A percentile compares a stretch with the other conserved stretches of the same genome.
These are phyloP conservation scores for Calameuta pallipes DNA, from an alignment of 2,888 invertebrate species.

Conservation along the genomic window DNA sequence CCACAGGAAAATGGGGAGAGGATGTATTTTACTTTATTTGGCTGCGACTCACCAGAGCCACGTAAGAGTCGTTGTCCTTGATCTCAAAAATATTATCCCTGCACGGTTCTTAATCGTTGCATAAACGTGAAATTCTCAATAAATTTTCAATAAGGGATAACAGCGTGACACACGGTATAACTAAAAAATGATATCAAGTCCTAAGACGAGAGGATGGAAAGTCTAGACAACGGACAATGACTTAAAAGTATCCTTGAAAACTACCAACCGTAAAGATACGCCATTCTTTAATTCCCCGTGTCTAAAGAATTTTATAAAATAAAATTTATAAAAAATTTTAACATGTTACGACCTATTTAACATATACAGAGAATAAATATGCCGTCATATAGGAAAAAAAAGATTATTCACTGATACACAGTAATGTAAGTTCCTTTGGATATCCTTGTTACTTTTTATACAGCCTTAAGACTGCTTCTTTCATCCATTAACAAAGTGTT, in stretches of 20 bases:
- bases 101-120: constrained; percentile 22
- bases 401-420: too few species aligned
- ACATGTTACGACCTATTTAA: constrained; percentile 12
- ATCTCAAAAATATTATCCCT: constrained; percentile 34
- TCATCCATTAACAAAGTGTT: too few species aligned
- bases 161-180: too few species aligned
- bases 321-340: constrained; percentile 8
- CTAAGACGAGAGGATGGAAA: too few species aligned
- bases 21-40: constrained; percentile 35
- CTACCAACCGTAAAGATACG: not conserved
- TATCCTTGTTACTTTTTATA: too few species aligned
- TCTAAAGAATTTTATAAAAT: not conserved
- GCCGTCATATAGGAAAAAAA: too few species aligned
- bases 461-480: too few species aligned
- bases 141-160: too few species aligned
- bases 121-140: not conserved
- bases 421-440: too few species aligned
- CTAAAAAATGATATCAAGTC: too few species aligned
- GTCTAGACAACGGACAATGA: constrained; percentile 51
- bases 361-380: not conserved
- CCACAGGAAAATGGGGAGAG: constrained; percentile 18
- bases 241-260: constrained; percentile 60
- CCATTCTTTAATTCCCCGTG: not conserved
- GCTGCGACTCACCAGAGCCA: constrained; percentile 26
- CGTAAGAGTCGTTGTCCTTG: constrained; percentile 41